These are phyloP conservation scores for Neoaliturus tenellus DNA, from an alignment of 2,888 invertebrate species.

Conservation along the genomic window DNA sequence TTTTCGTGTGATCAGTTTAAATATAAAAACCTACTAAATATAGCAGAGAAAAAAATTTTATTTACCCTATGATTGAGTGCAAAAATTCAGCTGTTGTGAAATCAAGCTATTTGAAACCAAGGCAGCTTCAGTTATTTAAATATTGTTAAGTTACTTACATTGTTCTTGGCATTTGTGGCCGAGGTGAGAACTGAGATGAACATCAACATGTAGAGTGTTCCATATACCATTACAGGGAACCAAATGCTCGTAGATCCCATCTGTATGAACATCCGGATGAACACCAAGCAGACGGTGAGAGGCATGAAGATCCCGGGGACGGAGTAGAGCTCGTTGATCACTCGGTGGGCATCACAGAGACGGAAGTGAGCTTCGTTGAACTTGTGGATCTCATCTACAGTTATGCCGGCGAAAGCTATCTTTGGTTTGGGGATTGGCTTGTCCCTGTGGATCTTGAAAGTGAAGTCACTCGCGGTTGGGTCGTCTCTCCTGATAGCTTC, in stretches of 20 bases:
- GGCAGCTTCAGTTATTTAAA: too few species aligned
- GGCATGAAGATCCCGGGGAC: background rate
- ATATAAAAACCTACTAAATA: too few species aligned
- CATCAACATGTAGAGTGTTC: background rate
- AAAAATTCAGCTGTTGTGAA: too few species aligned
- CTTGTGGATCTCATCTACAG: constrained; percentile 18
- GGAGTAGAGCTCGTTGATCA: constrained; percentile 32
- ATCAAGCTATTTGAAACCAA: too few species aligned
- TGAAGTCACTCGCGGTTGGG: background rate
- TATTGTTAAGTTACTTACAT: background rate
- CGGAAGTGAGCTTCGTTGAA: constrained; percentile 34
- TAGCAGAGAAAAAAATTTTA: too few species aligned
- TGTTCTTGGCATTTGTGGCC: constrained; percentile 30
- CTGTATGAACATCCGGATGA: background rate
- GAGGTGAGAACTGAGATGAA: constrained; percentile 26
- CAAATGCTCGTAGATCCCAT: background rate
- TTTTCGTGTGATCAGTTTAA: too few species aligned
- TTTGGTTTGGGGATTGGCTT: constrained; percentile 17
- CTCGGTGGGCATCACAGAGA: constrained; percentile 17
- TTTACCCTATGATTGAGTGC: too few species aligned
- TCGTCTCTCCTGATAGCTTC: background rate
- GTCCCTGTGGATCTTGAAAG: background rate
- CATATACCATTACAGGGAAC: background rate
- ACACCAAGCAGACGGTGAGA: background rate
- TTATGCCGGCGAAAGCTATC: background rate